Base-by-base conservation (phyloP, 2,797 vertebrate species). In the Ambastaia sidthimunki region DNA sequence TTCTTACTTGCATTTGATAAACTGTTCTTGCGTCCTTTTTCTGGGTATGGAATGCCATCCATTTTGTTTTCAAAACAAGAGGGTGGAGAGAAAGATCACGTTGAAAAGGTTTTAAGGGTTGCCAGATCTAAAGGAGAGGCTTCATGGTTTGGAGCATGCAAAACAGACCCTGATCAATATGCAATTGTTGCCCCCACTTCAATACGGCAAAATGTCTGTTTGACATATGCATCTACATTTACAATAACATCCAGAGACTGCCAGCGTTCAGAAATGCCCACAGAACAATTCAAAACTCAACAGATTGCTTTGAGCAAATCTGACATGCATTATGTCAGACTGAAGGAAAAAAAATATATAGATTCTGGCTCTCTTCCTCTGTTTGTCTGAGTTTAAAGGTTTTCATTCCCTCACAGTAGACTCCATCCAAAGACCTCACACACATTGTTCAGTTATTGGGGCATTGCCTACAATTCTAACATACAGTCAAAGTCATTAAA, bases 381-480 rank as follows among this genome's bases (percentile, higher is more conserved):
- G 34, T 34, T 25, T 47, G 25, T 60, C 47, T 25, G 44, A 25
- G 54, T 50, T 55, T 80, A 12, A 67, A 67, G 4, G 34, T 21
- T 55, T 66, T 41, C 47, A 41, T 25, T 66, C 12, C 47, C 23
- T 67, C n/a, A 31, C 44, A 80, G n/a, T 16, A 19, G 13, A 65
- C 31, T 82, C 71, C 34, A 75, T 74, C 44, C 16, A 68, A 74
- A 67, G 55, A 68, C 72, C 41, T 82, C 70, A 72, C 59, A 84
- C 67, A 74, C 41, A 34, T 74, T 28, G n/a, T 68, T 31, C 44
- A 57, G 62, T 37, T 54, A 21, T 60, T 44, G 65, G 83, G 78
- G 71, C 74, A 60, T 57, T 83, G 78, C 28, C 67, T 86, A 87
- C 86, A 89, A 91, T 88, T 86, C 80, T 83, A 88, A 86, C 84